phyloP scores from a whole-genome alignment of 1,140 invertebrate species.

The Aphelinus atriplicis region DNA sequence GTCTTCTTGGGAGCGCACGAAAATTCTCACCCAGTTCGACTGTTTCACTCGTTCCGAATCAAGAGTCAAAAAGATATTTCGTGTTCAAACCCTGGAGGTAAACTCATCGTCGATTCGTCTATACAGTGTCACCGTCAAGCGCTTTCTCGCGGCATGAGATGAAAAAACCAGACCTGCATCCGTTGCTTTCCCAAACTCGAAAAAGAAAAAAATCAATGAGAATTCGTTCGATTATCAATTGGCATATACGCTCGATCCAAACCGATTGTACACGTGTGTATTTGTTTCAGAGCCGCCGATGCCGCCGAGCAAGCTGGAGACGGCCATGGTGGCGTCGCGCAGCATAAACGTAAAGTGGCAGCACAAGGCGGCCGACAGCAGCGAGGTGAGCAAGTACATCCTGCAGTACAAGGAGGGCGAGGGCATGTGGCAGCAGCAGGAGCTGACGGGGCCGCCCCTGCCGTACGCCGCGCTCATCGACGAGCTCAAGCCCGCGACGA shows the following conservation, averaged over 20 bases:
- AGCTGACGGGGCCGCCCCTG: constrained; percentile 71
- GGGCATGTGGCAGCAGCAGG: constrained; percentile 75
- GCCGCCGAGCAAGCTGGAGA: constrained; percentile 74
- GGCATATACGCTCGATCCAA: background rate
- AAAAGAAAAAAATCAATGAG: no score
- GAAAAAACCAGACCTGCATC: no score
- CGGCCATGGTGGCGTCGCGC: constrained; percentile 76
- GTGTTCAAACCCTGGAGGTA: no score
- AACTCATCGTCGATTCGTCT: no score
- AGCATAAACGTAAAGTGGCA: constrained; percentile 81
- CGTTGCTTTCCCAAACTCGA: no score
- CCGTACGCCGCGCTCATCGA: constrained; percentile 73
- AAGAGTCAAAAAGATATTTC: no score
- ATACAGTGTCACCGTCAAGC: no score
- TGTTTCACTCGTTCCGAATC: no score
- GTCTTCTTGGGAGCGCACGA: no score
- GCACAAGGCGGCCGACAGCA: constrained; percentile 73
- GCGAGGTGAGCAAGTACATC: constrained; percentile 78
- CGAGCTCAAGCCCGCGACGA: constrained; percentile 80
- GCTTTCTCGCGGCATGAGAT: no score
- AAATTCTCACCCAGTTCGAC: no score
- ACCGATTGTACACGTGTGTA: background rate
- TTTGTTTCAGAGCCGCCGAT: constrained; percentile 74
- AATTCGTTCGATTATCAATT: no score
- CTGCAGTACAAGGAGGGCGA: constrained; percentile 77